phyloP scores from a whole-genome alignment of 2,888 invertebrate species.

The Ochropacha duplaris region DNA sequence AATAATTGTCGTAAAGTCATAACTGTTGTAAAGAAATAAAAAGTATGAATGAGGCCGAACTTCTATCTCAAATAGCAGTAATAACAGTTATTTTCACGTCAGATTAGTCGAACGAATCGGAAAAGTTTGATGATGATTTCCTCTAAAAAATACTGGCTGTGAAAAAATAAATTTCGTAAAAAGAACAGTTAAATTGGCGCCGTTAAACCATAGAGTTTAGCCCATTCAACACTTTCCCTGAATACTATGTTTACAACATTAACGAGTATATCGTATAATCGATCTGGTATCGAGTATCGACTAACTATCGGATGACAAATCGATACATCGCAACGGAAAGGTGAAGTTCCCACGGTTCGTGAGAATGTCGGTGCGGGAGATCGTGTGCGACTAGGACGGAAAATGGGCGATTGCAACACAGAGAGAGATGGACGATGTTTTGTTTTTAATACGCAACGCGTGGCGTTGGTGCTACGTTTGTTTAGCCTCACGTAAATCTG shows the following conservation, averaged over 20 bases:
- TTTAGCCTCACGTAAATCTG: background rate
- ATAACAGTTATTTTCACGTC: background rate
- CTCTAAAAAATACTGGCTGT: background rate
- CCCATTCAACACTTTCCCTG: slow-evolving; percentile 11
- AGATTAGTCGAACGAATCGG: background rate
- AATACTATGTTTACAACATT: slow-evolving; percentile 12
- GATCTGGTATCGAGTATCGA: slow-evolving; percentile 18
- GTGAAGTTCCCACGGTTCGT: slow-evolving; percentile 61
- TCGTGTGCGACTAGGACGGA: slow-evolving; percentile 10
- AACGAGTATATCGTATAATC: slow-evolving; percentile 14
- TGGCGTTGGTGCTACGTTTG: slow-evolving; percentile 3
- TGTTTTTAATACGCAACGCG: slow-evolving; percentile 10
- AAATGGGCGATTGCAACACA: slow-evolving; percentile 9
- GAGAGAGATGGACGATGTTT: slow-evolving; percentile 12
- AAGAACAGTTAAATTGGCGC: background rate
- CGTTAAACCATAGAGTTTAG: background rate
- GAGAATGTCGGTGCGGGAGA: slow-evolving; percentile 48
- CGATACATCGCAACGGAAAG: slow-evolving; percentile 48
- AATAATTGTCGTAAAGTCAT: background rate
- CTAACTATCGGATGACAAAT: slow-evolving; percentile 40
- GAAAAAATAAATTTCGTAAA: background rate
- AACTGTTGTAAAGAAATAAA: background rate
- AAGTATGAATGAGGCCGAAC: background rate
- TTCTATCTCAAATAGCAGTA: background rate
- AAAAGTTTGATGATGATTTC: background rate